Percentiles rank a stretch among this genome's conserved stretches.
Conservation (phyloP, 2,113 vertebrate genomes). For the Entomyzon cyanotis region DNA sequence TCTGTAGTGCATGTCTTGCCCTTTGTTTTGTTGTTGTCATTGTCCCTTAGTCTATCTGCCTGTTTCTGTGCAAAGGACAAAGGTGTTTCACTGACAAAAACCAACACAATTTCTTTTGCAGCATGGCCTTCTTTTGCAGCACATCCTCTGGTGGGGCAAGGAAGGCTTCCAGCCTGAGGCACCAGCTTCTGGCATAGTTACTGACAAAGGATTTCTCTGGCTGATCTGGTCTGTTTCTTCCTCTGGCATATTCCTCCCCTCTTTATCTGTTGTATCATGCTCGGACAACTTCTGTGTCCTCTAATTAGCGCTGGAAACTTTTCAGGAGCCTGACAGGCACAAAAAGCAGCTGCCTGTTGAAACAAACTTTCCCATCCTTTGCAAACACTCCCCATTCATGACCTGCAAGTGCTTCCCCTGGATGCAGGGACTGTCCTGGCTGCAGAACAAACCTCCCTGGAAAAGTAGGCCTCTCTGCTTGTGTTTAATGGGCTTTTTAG, state of each 20-base stretch:
- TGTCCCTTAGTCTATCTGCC: background rate
- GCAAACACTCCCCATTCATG: background rate
- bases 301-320: slow-evolving; percentile 37
- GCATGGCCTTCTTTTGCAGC: background rate
- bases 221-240: background rate
- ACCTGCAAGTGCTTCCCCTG: background rate
- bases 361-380: background rate
- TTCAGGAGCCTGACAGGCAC: background rate
- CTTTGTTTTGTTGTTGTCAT: background rate
- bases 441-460: background rate
- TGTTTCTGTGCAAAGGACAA: background rate
- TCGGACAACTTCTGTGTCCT: background rate
- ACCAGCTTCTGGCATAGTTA: background rate
- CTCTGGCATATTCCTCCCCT: background rate
- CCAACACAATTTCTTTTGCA: background rate
- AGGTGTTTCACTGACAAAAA: background rate
- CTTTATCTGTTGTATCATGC: slow-evolving; percentile 15
- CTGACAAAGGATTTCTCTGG: background rate
- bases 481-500: background rate
- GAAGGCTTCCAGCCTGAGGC: background rate
- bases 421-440: background rate
- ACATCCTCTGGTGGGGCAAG: background rate
- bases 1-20: background rate
- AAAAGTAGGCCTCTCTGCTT: background rate
- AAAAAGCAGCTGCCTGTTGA: background rate